Base-by-base conservation (phyloP, 2,888 invertebrate genomes). In the Drosophila lutescens region DNA sequence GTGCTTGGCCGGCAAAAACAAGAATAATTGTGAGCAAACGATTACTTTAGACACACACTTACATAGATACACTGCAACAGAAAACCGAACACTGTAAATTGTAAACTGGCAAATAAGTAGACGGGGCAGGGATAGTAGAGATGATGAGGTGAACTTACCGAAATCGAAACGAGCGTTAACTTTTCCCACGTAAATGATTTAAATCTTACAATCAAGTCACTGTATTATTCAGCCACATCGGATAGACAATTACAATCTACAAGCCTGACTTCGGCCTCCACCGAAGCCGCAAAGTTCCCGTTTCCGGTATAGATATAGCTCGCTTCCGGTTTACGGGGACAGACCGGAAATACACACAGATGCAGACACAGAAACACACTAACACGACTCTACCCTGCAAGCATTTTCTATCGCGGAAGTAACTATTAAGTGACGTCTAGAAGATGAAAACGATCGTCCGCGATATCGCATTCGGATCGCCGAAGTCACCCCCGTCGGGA, bases 141-240 rank as follows among this genome's bases (percentile, higher is more conserved):
- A 57, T 36, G 34, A 44, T 17, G 47, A 30, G 32, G 40, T 32
- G 36, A 34, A 40, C 50, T 53, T 17, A 54, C 41, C 41, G 41
- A 36, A 26, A 71, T 65, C 60, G 74, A 77, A 86, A 82, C 80
- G 85, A 84, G 73, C 66, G 88, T 86, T 88, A 87, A 84, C 88
- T 86, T 83, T 78, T 80, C 86, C 86, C 86, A 86, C 88, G 86
- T 84, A 86, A 88, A 63, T 75, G 62, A 78, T 77, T 88, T 50
- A 70, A 54, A 38, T 38, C 40, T 63, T 60, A 56, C 50, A 76
- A 76, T 67, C 55, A 67, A 67, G 47, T 44, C 49, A 56, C 53
- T 74, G 59, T 60, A 74, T 74, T 56, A 82, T 74, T 85, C 76
- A 80, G 70, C 61, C 76, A 76, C 67, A 59, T 55, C 51, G 46